phyloP scores from a whole-genome alignment of 1,140 invertebrate genomes.

The Mylabris phalerata region DNA sequence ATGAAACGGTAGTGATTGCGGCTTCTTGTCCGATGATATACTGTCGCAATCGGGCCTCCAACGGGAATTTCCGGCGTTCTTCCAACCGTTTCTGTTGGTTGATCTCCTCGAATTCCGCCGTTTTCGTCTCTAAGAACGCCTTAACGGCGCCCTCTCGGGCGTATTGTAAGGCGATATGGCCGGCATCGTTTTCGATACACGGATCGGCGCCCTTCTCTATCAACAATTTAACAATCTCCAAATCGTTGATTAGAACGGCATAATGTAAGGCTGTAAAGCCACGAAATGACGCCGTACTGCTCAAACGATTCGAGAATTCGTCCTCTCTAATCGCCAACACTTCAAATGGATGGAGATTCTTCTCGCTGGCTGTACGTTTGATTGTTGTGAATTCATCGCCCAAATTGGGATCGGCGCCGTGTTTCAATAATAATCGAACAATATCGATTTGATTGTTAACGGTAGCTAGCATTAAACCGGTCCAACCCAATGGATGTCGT shows the following conservation, averaged over 20 bases:
- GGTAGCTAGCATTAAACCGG: constrained; percentile 74
- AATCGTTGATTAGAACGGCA: constrained; percentile 70
- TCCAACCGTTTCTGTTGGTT: constrained; percentile 60
- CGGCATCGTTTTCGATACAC: constrained; percentile 67
- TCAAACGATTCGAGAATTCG: constrained; percentile 66
- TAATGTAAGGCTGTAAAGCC: constrained; percentile 89
- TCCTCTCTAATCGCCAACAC: constrained; percentile 38
- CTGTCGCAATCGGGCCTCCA: constrained; percentile 80
- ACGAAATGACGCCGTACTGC: constrained; percentile 66
- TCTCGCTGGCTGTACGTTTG: constrained; percentile 50
- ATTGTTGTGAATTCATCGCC: constrained; percentile 74
- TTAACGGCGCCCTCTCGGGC: constrained; percentile 49
- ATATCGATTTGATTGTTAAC: constrained; percentile 64
- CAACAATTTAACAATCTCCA: constrained; percentile 52
- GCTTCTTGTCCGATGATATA: constrained; percentile 85
- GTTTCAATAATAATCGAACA: constrained; percentile 60
- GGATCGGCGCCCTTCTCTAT: constrained; percentile 66
- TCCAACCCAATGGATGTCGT: constrained; percentile 75
- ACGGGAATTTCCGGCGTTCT: constrained; percentile 76
- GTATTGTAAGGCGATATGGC: constrained; percentile 73
- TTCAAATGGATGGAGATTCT: constrained; percentile 37
- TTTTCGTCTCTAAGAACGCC: constrained; percentile 30
- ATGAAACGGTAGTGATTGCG: constrained; percentile 78
- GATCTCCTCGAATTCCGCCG: constrained; percentile 42
- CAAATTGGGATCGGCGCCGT: constrained; percentile 73